These are phyloP conservation scores for Bruchidius siliquastri DNA, from an alignment of 2,888 invertebrate genomes.

Conservation along the genomic window DNA sequence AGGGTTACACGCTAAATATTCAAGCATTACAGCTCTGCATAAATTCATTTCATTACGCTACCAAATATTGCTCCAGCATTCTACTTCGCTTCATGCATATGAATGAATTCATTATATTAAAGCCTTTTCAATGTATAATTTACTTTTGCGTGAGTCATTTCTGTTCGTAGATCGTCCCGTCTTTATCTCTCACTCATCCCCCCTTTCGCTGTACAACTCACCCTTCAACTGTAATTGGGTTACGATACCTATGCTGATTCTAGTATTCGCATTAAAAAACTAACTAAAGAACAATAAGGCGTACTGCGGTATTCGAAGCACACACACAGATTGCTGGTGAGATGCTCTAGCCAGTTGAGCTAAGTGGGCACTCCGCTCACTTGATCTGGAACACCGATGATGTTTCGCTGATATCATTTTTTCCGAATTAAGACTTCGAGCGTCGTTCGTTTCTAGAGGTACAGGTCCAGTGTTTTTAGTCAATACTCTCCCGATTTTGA, in stretches of 20 bases:
- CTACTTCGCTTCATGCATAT: constrained; percentile 57
- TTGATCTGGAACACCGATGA: too few species aligned
- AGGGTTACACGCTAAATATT: constrained; percentile 51
- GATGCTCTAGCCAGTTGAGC: too few species aligned
- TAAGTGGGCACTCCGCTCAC: too few species aligned
- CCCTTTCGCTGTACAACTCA: not conserved
- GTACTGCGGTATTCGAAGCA: too few species aligned
- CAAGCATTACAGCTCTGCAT: constrained; percentile 61
- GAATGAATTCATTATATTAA: constrained; percentile 63
- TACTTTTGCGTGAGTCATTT: constrained; percentile 64
- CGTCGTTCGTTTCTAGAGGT: too few species aligned
- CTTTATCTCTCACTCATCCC: constrained; percentile 8
- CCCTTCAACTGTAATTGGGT: not conserved
- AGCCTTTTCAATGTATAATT: constrained; percentile 64
- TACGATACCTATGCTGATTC: not conserved
- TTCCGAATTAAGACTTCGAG: too few species aligned
- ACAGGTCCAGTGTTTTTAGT: too few species aligned
- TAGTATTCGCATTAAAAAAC: not conserved
- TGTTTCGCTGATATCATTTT: too few species aligned
- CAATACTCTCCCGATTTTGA: too few species aligned
- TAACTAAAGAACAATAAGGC: too few species aligned
- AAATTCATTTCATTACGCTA: constrained; percentile 62
- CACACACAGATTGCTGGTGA: too few species aligned
- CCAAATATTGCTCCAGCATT: constrained; percentile 58
- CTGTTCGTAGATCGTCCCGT: constrained; percentile 43